These are phyloP conservation scores for Elmis aenea DNA, from an alignment of 2,888 invertebrate species.

Conservation along the genomic window DNA sequence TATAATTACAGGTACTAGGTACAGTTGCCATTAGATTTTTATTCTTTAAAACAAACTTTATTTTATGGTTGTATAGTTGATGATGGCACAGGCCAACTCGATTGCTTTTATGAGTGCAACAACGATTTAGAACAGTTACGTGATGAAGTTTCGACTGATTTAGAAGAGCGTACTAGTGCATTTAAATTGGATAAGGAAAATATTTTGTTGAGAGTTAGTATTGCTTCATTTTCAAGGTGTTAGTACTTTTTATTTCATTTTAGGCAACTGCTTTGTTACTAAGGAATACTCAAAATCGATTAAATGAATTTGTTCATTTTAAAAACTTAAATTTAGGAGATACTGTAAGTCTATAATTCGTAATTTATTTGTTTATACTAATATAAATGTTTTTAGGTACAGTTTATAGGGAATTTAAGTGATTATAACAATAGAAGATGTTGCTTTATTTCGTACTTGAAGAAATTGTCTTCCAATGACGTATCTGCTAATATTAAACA, in stretches of 20 bases:
- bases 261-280: constrained; percentile 13
- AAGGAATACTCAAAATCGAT: constrained; percentile 5
- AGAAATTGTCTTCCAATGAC: too few species aligned
- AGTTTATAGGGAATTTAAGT: constrained; percentile 9
- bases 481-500: too few species aligned
- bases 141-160: neutral
- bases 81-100: constrained; percentile 13
- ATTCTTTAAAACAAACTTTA: neutral
- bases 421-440: constrained; percentile 7
- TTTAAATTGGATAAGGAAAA: neutral
- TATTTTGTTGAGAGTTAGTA: constrained; percentile 4
- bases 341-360: constrained; percentile 8
- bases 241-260: constrained; percentile 1
- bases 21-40: neutral
- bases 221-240: neutral
- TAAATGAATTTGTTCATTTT: constrained; percentile 6
- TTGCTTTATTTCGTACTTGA: constrained; percentile 6
- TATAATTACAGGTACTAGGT: too few species aligned
- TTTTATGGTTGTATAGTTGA: constrained; percentile 7
- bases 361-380: neutral
- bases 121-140: constrained; percentile 5
- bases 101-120: constrained; percentile 13
- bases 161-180: constrained; percentile 1
- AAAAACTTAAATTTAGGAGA: constrained; percentile 11
- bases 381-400: constrained; percentile 4